These are phyloP conservation scores for Syritta pipiens DNA, from an alignment of 2,888 invertebrate genomes.

Conservation along the genomic window DNA sequence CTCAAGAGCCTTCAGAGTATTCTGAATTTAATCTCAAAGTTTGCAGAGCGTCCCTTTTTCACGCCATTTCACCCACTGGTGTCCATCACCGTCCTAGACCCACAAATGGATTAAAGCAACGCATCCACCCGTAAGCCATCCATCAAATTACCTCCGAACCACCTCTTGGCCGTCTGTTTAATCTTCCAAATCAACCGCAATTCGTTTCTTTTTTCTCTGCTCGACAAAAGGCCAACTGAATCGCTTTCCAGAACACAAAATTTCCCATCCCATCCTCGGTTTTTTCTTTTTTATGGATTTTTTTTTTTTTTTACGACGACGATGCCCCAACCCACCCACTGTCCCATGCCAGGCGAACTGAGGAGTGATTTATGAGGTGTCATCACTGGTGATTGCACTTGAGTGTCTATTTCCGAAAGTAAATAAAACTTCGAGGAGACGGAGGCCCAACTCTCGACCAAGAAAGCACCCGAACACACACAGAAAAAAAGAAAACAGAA, in stretches of 20 bases:
- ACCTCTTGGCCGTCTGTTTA: conserved; percentile 1
- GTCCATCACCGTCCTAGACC: too few relatives aligned
- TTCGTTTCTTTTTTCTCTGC: conserved; percentile 8
- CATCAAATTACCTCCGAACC: conserved; percentile 19
- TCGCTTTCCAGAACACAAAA: too few relatives aligned
- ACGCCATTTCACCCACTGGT: too few relatives aligned
- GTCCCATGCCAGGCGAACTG: conserved; percentile 29
- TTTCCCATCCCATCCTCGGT: too few relatives aligned
- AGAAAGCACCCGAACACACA: not conserved
- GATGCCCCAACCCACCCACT: conserved; percentile 25
- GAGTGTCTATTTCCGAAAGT: conserved; percentile 60
- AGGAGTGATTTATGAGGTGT: conserved; percentile 68
- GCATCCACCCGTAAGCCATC: not conserved
- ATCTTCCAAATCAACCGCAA: conserved; percentile 34
- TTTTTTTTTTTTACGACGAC: conserved; percentile 28
- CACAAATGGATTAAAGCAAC: not conserved
- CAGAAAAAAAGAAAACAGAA: conserved; percentile 34
- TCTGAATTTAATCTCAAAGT: too few relatives aligned
- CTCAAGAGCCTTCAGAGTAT: too few relatives aligned
- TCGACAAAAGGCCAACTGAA: too few relatives aligned
- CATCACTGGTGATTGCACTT: conserved; percentile 66
- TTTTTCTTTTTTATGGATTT: conserved; percentile 14
- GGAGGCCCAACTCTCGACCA: not conserved
- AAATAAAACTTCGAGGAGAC: conserved; percentile 49
- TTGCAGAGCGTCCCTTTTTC: too few relatives aligned